Evolutionary conservation across 2,888 invertebrate genomes (phyloP).

Genomic region (Holacanthella duospinosa): DNA sequence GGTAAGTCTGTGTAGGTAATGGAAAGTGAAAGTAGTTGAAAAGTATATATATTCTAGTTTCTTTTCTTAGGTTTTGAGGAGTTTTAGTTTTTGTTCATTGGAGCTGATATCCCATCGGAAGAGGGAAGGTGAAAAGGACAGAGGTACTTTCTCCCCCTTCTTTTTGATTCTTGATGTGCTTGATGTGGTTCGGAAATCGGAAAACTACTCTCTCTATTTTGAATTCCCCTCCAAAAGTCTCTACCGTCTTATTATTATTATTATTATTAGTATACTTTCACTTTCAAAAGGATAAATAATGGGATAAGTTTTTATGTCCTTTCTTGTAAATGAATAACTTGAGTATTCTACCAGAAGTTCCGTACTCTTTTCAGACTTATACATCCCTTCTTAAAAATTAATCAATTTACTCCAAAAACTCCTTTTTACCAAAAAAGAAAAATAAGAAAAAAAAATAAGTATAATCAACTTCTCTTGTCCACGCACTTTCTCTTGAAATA

Average conservation of each 20-base stretch:
- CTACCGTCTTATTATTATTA: conserved; percentile 1
- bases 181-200: conserved; percentile 8
- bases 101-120: too few species aligned
- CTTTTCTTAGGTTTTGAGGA: too few species aligned
- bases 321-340: not conserved
- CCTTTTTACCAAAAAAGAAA: too few species aligned
- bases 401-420: too few species aligned
- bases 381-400: conserved; percentile 3
- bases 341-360: not conserved
- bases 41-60: too few species aligned
- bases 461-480: too few species aligned
- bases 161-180: not conserved
- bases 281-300: not conserved
- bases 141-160: too few species aligned
- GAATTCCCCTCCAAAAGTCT: not conserved
- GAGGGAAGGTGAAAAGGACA: not conserved
- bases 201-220: not conserved
- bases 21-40: not conserved
- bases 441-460: too few species aligned
- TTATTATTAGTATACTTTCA: not conserved
- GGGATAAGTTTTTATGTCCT: not conserved
- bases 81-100: too few species aligned
- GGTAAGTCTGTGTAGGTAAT: too few species aligned
- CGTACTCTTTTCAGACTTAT: too few species aligned
- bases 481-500: too few species aligned